A percentile compares a stretch with the other conserved stretches of the same genome.
Evolutionary conservation across 2,797 vertebrate species (phyloP).

Genomic region (Pyrocephalus nanus): DNA sequence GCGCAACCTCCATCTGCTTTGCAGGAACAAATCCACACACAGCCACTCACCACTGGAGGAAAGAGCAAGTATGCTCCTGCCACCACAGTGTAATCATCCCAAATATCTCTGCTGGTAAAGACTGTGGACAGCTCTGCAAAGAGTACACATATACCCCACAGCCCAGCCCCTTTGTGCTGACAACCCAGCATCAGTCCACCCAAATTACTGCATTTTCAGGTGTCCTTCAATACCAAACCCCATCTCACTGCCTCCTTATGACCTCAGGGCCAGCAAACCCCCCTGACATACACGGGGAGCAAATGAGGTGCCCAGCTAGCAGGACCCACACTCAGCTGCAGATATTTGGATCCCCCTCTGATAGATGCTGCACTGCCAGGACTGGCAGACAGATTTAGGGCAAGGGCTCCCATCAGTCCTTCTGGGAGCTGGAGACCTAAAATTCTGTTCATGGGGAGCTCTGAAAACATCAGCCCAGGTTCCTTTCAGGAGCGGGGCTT

Average conservation of each 20-base stretch:
- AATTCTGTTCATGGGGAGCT: background rate
- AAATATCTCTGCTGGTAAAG: background rate
- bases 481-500: background rate
- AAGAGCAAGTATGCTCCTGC: background rate
- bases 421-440: background rate
- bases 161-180: background rate
- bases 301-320: background rate
- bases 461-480: background rate
- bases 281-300: rapidly evolving
- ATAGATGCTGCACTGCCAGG: background rate
- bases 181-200: background rate
- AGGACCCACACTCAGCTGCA: background rate
- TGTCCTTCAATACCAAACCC: background rate
- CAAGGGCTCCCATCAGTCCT: background rate
- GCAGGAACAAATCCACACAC: background rate
- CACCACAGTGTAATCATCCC: background rate
- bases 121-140: background rate
- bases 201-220: background rate
- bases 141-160: rapidly evolving
- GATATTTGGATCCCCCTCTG: background rate
- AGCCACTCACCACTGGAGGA: background rate
- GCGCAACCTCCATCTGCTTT: background rate
- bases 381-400: background rate
- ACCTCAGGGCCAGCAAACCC: background rate
- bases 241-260: background rate